Conservation (phyloP, 2,797 vertebrate genomes). For the Tinamus major region DNA sequence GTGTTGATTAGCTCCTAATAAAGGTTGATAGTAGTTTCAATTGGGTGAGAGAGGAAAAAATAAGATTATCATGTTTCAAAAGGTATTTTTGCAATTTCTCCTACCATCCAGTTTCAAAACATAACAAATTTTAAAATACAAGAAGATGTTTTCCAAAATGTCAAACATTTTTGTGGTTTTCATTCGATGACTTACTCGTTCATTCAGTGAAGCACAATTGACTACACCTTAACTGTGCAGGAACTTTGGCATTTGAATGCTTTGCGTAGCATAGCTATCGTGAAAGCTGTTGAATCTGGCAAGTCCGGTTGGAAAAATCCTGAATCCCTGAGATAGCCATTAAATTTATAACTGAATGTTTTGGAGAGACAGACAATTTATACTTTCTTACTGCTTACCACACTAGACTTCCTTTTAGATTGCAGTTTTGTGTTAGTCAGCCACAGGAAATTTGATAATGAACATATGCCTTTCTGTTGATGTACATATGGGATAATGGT, state of each 20-base stretch:
- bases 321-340: constrained; percentile 77
- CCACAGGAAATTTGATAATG: constrained; percentile 59
- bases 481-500: constrained; percentile 34
- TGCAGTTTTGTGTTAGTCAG: constrained; percentile 64
- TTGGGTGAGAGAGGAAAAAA: constrained; percentile 1
- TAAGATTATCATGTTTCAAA: constrained; percentile 36
- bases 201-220: constrained; percentile 41
- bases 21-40: neutral
- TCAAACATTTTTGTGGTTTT: constrained; percentile 61
- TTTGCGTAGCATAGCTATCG: constrained; percentile 44
- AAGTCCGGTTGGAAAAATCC: constrained; percentile 77
- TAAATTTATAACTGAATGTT: constrained; percentile 81
- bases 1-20: neutral
- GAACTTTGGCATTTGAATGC: constrained; percentile 63
- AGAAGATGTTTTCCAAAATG: constrained; percentile 39
- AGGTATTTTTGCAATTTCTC: constrained; percentile 5
- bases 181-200: constrained; percentile 47
- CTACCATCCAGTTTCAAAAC: constrained; percentile 14
- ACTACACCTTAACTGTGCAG: constrained; percentile 57
- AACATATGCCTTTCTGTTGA: constrained; percentile 29
- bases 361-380: constrained; percentile 69
- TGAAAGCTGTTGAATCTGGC: constrained; percentile 78
- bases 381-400: constrained; percentile 52
- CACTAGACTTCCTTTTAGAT: constrained; percentile 54
- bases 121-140: neutral